Base-by-base conservation (phyloP, 2,888 invertebrate species). In the Apeira syringaria region DNA sequence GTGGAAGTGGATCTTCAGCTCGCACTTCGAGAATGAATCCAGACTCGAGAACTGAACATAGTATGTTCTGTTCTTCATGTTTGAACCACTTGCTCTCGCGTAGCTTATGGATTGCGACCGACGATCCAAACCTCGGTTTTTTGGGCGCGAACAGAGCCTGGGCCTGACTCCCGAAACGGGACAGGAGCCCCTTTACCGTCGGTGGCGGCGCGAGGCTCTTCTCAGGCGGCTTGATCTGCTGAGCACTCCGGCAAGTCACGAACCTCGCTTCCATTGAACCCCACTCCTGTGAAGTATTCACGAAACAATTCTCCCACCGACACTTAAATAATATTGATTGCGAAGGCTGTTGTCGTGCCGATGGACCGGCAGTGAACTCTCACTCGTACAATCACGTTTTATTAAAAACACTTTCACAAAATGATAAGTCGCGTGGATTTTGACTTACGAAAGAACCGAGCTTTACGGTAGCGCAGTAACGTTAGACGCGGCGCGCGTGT, bases 21-120 rank as follows among this genome's bases (percentile, higher is more conserved):
- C 86, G 80, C 56, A 93, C 90, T 74, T 94, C 94, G 52, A 94
- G 90, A 59, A 94, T 92, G 79, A 94, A 94, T 40, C 94, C 94
- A 26, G 93, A 91, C 77, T 94, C 93, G 64, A 94, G 91, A 43
- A 94, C 94, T 39, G 94, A 93, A 75, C 93, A 94, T 57, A 94
- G 90, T 60, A 94, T 92, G 63, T 92, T 92, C 68, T 93, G 91
- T 82, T 94, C 94, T 61, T 93, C 92, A 57, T 93, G 92, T 57
- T 91, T 91, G 72, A 94, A 94, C 94, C 94, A 94, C 89, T 94
- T 94, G 50, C 94, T 93, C 73, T 94, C 94, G 52, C 94, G 89
- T 56, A 94, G 84, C 68, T 94, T 94, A 72, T 94, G 94, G 49
- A 93, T 93, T 32, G 94, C 93, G 24, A 94, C 93, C 34, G 93